Base-by-base conservation (phyloP, 2,888 invertebrate genomes). In the Drosophila falleni region DNA sequence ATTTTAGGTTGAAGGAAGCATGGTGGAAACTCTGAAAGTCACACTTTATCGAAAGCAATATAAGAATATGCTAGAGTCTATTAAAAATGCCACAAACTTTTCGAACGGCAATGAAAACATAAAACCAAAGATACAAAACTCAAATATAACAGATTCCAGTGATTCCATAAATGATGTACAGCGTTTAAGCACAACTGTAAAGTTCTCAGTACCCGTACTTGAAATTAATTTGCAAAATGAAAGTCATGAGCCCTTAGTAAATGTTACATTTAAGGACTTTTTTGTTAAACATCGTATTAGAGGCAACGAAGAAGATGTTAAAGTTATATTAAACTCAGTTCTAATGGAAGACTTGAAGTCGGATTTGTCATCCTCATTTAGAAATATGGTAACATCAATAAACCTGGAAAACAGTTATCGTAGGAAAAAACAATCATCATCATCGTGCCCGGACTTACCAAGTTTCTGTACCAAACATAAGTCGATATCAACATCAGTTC, bases 311-410 rank as follows among this genome's bases (percentile, higher is more conserved):
- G 97, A 96, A 4, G 95, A 95, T 78, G 94, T 97, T 58, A 95
- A 95, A 94, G 95, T 97, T 13, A 96, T 97, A 0, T 93, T 98
- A 8, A 95, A 97, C 77, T 97, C 98, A 0, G 94, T 98, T 23
- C 94, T 96, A 4, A 97, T 98, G 96, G 98, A 98, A 92, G 98
- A 98, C 93, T 94, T 98, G 4, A 94, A 97, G 8, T 96, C 96
- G 88, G 95, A 96, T 2, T 94, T 95, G 19, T 96, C 96, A 46
- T 96, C 97, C 0, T 95, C 95, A 81, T 96, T 97, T 92, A 95
- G 98, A 37, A 95, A 95, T 90, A 96, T 98, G 94, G 96, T 98
- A 91, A 95, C 96, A 71, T 91, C 90, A 0, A 69, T 86, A 9
- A 81, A 90, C 49, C 70, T 80, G 0, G 85, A 90, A 19, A 74